Conservation (phyloP, 1,140 invertebrate genomes). For the Diuraphis noxia region DNA sequence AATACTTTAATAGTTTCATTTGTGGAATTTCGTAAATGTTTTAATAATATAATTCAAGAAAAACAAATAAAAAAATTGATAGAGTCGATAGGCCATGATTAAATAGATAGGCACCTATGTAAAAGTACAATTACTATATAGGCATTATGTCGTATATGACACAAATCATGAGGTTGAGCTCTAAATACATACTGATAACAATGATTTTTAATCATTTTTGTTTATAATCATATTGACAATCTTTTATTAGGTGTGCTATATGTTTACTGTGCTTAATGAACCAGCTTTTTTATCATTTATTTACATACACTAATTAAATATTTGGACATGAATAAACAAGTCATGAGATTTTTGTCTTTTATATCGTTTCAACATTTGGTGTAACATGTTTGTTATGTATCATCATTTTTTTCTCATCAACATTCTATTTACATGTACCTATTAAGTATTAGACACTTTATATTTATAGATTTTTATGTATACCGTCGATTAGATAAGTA, state of each 20-base stretch:
- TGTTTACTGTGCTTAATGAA: not conserved
- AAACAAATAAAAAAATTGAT: not conserved
- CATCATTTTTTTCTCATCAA: not conserved
- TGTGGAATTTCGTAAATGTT: not conserved
- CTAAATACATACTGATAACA: not conserved
- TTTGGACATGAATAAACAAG: not conserved
- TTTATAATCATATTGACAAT: not conserved
- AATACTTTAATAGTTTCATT: not conserved
- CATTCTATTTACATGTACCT: not conserved
- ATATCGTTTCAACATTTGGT: not conserved
- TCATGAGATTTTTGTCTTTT: not conserved
- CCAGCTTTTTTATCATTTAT: not conserved
- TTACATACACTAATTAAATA: not conserved
- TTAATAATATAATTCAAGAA: not conserved
- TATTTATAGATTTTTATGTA: not conserved
- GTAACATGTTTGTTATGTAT: not conserved
- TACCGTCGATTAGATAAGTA: not conserved
- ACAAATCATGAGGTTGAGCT: not conserved
- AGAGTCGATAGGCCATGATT: not conserved
- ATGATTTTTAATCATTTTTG: not conserved
- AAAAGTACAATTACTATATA: not conserved
- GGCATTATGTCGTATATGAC: too few species aligned
- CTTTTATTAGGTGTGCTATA: too few species aligned
- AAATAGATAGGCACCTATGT: not conserved
- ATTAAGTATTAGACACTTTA: not conserved